Conservation (phyloP, 2,797 vertebrate genomes). For the Sebastiscus albofasciatus region DNA sequence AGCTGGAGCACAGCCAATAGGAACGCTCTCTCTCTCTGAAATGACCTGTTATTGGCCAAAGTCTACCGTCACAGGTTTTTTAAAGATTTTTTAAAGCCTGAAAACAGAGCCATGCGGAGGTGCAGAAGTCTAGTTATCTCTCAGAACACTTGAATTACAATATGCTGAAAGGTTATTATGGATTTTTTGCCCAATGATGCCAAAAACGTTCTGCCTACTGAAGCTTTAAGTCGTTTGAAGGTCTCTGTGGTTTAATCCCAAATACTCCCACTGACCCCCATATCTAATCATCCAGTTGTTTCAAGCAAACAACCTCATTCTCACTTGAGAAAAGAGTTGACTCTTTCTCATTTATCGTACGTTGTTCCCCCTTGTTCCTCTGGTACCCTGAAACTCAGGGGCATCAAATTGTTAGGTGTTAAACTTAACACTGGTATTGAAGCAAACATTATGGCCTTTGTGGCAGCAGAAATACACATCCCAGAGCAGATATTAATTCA, state of each 20-base stretch:
- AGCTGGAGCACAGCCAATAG: too few species aligned
- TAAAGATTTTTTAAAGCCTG: too few species aligned
- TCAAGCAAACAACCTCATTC: background rate
- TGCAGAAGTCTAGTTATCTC: too few species aligned
- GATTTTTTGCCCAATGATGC: too few species aligned
- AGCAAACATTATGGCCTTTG: background rate
- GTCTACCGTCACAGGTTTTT: too few species aligned
- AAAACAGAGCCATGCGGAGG: too few species aligned
- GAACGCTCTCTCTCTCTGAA: too few species aligned
- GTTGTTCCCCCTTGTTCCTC: background rate
- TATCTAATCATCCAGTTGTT: background rate
- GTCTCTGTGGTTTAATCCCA: background rate
- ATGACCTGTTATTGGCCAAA: too few species aligned
- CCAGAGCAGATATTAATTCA: conserved; percentile 26
- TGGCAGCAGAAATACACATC: background rate
- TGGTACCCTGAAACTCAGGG: background rate
- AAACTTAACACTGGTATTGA: background rate
- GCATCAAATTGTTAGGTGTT: conserved; percentile 1
- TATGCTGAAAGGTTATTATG: too few species aligned
- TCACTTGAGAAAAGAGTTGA: background rate
- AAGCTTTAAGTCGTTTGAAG: background rate
- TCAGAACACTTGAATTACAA: too few species aligned
- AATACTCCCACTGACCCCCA: background rate
- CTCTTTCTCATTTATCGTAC: background rate
- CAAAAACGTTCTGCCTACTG: too few species aligned